Conservation (phyloP, 2,888 invertebrate genomes). For the Ferrisia virgata region DNA sequence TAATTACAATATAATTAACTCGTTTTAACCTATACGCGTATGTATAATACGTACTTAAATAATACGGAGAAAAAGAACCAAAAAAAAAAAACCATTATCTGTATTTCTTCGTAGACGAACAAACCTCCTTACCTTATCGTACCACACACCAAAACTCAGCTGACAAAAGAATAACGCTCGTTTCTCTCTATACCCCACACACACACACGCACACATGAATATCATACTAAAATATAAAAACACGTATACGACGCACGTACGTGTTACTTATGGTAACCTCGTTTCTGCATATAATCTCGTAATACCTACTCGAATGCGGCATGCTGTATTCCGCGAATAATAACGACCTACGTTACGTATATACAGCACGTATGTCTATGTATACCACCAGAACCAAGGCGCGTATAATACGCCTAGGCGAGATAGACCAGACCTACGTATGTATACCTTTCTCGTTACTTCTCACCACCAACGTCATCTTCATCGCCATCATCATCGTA, state of each 20-base stretch:
- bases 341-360: neutral
- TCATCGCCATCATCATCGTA: no score
- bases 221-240: neutral
- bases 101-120: neutral
- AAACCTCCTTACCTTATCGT: neutral
- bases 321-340: neutral
- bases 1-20: neutral
- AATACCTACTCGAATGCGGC: neutral
- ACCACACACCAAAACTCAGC: neutral
- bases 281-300: neutral
- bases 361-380: no score
- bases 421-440: no score
- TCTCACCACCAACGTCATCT: no score
- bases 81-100: no score
- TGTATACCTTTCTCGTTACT: neutral
- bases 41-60: no score
- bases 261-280: neutral
- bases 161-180: neutral
- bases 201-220: no score
- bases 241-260: neutral
- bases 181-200: no score
- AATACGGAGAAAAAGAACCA: neutral
- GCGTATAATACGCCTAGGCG: no score
- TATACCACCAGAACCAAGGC: no score
- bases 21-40: neutral